phyloP scores from a whole-genome alignment of 1,140 invertebrate species.

The Drosophila truncata region DNA sequence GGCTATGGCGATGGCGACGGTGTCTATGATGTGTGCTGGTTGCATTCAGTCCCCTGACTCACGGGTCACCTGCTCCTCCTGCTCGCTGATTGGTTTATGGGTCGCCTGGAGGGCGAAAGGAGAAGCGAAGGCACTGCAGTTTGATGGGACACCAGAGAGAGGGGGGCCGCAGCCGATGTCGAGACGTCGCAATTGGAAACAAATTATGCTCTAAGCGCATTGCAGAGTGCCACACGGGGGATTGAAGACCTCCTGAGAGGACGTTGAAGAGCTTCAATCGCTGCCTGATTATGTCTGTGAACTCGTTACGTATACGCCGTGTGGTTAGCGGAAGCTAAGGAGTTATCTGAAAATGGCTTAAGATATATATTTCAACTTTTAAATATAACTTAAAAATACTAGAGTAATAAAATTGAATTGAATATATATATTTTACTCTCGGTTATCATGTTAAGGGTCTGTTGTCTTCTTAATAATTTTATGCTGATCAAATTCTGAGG shows the following conservation, averaged over 20 bases:
- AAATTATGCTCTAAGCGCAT: constrained; percentile 78
- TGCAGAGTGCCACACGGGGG: constrained; percentile 28
- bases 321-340: neutral
- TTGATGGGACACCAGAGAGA: constrained; percentile 21
- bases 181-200: constrained; percentile 74
- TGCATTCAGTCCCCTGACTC: constrained; percentile 25
- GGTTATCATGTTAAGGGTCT: neutral
- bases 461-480: neutral
- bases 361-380: neutral
- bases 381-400: neutral
- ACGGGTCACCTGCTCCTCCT: constrained; percentile 14
- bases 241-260: neutral
- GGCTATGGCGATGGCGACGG: constrained; percentile 23
- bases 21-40: constrained; percentile 56
- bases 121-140: constrained; percentile 38
- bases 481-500: neutral
- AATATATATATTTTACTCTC: no score
- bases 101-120: constrained; percentile 29
- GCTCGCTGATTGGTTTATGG: constrained; percentile 74
- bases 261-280: constrained; percentile 27
- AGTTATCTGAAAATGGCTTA: neutral
- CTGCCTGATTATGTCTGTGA: constrained; percentile 48
- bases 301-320: constrained; percentile 44
- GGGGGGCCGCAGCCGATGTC: constrained; percentile 23
- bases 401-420: neutral